Conservation (phyloP, 2,888 invertebrate genomes). For the Eubasilissa splendida region DNA sequence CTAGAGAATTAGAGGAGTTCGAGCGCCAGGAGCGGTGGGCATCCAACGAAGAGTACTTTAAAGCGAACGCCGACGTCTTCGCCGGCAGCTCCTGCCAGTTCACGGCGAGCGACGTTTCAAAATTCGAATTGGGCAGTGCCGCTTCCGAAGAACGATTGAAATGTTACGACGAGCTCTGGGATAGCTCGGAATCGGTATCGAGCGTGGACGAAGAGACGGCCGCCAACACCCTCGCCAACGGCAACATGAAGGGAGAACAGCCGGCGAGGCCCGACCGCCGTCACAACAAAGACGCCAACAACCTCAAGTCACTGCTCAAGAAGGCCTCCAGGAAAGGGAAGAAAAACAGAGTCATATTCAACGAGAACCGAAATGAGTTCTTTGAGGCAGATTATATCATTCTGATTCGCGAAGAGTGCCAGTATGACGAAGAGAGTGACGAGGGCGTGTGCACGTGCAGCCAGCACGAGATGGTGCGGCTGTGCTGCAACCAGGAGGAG, state of each 20-base stretch:
- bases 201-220: constrained; percentile 51
- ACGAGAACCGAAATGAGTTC: constrained; percentile 91
- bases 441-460: constrained; percentile 82
- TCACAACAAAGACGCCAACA: constrained; percentile 76
- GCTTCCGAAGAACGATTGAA: constrained; percentile 45
- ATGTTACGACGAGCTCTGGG: constrained; percentile 65
- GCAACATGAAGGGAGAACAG: constrained; percentile 72
- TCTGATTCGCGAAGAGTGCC: constrained; percentile 89
- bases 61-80: constrained; percentile 44
- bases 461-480: constrained; percentile 77
- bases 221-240: constrained; percentile 61
- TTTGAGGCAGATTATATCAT: constrained; percentile 95
- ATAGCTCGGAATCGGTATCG: constrained; percentile 60
- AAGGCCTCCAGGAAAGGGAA: constrained; percentile 80
- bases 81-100: constrained; percentile 54
- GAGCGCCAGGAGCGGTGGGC: constrained; percentile 56
- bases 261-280: constrained; percentile 69
- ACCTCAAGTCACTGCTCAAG: constrained; percentile 83
- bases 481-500: constrained; percentile 80
- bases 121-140: constrained; percentile 27
- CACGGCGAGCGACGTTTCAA: constrained; percentile 37
- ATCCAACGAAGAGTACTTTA: constrained; percentile 55
- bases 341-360: constrained; percentile 88
- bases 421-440: constrained; percentile 84
- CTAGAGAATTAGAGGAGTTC: constrained; percentile 54